A percentile compares a stretch with the other conserved stretches of the same genome.
Conservation (phyloP, 2,888 invertebrate species). For the Nemoura dubitans region DNA sequence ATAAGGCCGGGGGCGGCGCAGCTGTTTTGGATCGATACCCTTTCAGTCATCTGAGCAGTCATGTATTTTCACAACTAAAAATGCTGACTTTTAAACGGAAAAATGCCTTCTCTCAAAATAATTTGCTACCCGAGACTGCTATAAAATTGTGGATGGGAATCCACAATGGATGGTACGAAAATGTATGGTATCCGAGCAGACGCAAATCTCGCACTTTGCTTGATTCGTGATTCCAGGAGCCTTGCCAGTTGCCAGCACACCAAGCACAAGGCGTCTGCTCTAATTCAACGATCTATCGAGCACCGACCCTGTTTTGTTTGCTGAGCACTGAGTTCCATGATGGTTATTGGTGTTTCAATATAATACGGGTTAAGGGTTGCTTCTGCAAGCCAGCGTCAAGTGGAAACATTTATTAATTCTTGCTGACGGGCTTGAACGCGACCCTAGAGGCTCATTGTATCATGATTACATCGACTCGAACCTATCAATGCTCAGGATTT, state of each 20-base stretch:
- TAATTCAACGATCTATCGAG: background rate
- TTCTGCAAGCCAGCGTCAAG: background rate
- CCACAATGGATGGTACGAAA: too few species aligned
- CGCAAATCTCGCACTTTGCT: background rate
- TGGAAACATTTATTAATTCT: constrained; percentile 47
- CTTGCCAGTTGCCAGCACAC: too few species aligned
- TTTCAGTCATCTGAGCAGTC: background rate
- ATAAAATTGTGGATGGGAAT: background rate
- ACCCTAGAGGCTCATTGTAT: constrained; percentile 40
- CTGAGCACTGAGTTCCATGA: background rate
- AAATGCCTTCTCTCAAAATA: background rate
- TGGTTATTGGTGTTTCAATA: constrained; percentile 12
- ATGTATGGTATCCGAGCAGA: background rate
- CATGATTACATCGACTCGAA: constrained; percentile 39
- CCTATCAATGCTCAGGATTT: constrained; percentile 17
- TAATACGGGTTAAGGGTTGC: constrained; percentile 3
- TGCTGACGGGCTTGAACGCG: constrained; percentile 37
- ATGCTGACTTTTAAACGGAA: background rate
- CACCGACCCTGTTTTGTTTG: background rate
- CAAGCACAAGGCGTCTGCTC: background rate
- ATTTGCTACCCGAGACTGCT: background rate
- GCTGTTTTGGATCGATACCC: background rate
- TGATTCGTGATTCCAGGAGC: background rate
- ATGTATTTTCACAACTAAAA: background rate
- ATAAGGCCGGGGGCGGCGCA: background rate